A percentile compares a stretch with the other conserved stretches of the same genome.
Conservation (phyloP, 2,113 vertebrate species). For the Pomatostomus ruficeps region DNA sequence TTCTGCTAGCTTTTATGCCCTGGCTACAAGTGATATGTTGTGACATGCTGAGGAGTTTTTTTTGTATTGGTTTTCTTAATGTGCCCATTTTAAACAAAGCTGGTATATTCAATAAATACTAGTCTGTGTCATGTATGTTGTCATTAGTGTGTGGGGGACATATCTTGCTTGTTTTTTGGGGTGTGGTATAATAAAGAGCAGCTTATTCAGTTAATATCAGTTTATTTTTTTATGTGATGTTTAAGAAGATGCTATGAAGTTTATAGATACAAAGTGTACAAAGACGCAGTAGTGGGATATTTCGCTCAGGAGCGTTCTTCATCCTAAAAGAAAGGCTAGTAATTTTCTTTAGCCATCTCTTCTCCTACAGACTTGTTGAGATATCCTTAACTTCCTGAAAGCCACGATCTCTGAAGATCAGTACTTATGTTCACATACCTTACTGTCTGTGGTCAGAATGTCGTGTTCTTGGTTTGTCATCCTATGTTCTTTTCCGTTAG, state of each 20-base stretch:
- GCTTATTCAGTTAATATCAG: not conserved
- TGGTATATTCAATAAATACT: not conserved
- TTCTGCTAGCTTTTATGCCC: not conserved
- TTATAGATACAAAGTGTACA: not conserved
- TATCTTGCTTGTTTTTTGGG: not conserved
- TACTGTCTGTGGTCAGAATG: not conserved
- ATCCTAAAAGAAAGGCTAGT: not conserved
- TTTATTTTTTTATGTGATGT: not conserved
- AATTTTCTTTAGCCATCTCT: not conserved
- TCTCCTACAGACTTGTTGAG: not conserved
- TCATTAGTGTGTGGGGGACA: not conserved
- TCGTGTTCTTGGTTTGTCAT: not conserved
- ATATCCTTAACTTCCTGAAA: not conserved
- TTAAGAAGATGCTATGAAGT: not conserved
- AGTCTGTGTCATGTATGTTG: not conserved
- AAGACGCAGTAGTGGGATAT: not conserved
- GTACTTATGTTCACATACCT: not conserved
- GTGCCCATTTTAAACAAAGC: not conserved
- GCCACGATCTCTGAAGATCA: not conserved
- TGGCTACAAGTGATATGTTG: not conserved
- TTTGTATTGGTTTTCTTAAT: not conserved
- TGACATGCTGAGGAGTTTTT: rapidly evolving
- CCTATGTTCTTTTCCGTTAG: not conserved
- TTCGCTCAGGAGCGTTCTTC: not conserved
- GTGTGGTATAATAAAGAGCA: not conserved